Conservation (phyloP, 2,888 invertebrate genomes). For the Omphaloscelis lunosa region DNA sequence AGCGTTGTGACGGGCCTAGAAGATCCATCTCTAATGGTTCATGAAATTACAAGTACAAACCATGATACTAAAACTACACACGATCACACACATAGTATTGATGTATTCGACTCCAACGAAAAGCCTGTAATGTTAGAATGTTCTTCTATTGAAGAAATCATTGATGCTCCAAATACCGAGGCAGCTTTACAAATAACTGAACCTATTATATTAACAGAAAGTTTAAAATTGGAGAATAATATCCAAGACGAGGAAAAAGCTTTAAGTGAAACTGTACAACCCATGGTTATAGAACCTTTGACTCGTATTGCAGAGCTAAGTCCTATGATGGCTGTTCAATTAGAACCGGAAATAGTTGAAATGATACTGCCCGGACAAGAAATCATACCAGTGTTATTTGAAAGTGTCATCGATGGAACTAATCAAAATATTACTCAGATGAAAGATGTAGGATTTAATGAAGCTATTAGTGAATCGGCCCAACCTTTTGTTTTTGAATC, state of each 20-base stretch:
- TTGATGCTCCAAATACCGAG: slow-evolving; percentile 3
- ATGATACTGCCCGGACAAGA: background rate
- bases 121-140: slow-evolving; percentile 1
- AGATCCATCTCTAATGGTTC: slow-evolving; percentile 19
- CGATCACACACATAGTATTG: slow-evolving; percentile 1
- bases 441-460: slow-evolving; percentile 1
- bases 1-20: slow-evolving; percentile 24
- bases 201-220: background rate
- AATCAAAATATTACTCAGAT: slow-evolving; percentile 7
- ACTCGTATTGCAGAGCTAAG: background rate
- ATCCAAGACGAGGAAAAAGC: background rate
- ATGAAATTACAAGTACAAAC: slow-evolving; percentile 1
- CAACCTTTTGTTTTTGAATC: slow-evolving; percentile 8
- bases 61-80: slow-evolving; percentile 4
- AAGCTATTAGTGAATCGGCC: background rate
- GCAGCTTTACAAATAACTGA: background rate
- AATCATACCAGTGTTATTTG: slow-evolving; percentile 5
- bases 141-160: slow-evolving; percentile 6
- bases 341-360: background rate
- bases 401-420: slow-evolving; percentile 1
- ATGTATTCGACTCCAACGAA: slow-evolving; percentile 23
- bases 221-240: background rate
- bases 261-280: slow-evolving; percentile 10
- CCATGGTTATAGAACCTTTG: slow-evolving; percentile 5
- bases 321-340: background rate